Evolutionary conservation across 1,140 invertebrate genomes (phyloP), one percentile per base, ranked within the genome.

Genomic region (Probaryconus sp.): DNA sequence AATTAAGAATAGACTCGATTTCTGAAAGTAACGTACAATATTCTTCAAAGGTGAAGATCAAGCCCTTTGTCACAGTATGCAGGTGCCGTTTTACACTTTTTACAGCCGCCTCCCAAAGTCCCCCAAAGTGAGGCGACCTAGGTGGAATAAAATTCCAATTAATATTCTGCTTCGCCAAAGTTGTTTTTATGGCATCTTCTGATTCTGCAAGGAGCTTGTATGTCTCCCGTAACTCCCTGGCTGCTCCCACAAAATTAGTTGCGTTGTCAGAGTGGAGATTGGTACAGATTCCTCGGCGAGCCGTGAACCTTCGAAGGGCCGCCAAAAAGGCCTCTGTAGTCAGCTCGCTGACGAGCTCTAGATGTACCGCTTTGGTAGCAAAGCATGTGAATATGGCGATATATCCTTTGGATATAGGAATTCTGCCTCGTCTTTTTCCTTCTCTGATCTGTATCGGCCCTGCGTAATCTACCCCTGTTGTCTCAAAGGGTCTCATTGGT

Each of bases 391-490:
- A 79, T 14, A 78, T 21, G 13, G 31, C 21, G 16, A 79, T 47
- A 28, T 79, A 76, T 7, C 7, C 40, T 31, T 78, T 78, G 13
- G 24, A 61, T 7, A 45, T 30, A 13, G 43, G 64, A 1, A 10
- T 24, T 9, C 47, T 61, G 16, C 80, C 40, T 1, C 48, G 50
- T 4, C 35, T n/a, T n/a, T n/a, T n/a, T n/a, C n/a, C n/a, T n/a
- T n/a, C n/a, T n/a, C n/a, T n/a, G n/a, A n/a, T n/a, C n/a, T n/a
- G 35, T 1, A 81, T 20, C 28, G 81, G 84, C 35, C 83, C 84
- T 3, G 79, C 79, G 40, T 81, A 85, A 69, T 87, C 82, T 2
- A 81, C 38, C 16, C 79, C 73, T 9, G 48, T 24, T 3, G 55
- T 56, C 18, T 45, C 5, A 55, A 87, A 85, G 3, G 81, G 69